Evolutionary conservation across 2,888 invertebrate genomes (phyloP).

Genomic region (Drosophila peninsularis): DNA sequence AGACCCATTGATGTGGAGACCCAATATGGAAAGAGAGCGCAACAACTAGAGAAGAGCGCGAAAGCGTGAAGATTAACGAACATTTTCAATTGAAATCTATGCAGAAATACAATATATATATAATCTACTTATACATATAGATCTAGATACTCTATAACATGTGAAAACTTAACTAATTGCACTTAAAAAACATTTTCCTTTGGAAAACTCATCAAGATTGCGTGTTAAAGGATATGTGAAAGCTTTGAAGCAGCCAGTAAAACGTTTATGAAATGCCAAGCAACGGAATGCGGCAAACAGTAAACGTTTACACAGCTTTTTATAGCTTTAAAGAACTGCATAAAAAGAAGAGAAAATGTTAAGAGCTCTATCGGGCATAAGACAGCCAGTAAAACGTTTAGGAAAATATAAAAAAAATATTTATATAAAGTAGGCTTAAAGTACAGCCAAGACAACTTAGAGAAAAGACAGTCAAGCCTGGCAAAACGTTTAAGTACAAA

Average conservation of each 20-base stretch:
- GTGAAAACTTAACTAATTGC: neutral
- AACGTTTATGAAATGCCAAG: conserved; percentile 1
- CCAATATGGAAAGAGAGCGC: conserved; percentile 3
- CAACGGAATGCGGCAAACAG: too few species aligned
- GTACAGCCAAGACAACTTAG: too few species aligned
- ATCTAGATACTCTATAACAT: neutral
- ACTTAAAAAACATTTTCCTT: neutral
- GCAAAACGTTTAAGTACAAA: neutral
- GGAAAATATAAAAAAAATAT: neutral
- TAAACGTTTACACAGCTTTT: too few species aligned
- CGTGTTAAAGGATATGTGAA: neutral
- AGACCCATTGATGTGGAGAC: neutral
- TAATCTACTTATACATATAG: neutral
- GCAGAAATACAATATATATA: neutral
- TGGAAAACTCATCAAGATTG: neutral
- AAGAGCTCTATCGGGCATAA: neutral
- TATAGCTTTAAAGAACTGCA: too few species aligned
- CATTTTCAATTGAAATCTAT: conserved; percentile 2
- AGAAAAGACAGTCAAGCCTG: neutral
- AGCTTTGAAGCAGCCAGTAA: neutral
- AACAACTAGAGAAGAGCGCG: neutral
- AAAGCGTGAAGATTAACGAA: conserved; percentile 11
- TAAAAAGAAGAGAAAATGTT: neutral
- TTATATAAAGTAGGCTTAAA: too few species aligned
- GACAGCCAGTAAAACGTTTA: conserved; percentile 6